Evolutionary conservation across 2,113 vertebrate genomes (phyloP).

Genomic region (Phalacrocorax pelagicus): DNA sequence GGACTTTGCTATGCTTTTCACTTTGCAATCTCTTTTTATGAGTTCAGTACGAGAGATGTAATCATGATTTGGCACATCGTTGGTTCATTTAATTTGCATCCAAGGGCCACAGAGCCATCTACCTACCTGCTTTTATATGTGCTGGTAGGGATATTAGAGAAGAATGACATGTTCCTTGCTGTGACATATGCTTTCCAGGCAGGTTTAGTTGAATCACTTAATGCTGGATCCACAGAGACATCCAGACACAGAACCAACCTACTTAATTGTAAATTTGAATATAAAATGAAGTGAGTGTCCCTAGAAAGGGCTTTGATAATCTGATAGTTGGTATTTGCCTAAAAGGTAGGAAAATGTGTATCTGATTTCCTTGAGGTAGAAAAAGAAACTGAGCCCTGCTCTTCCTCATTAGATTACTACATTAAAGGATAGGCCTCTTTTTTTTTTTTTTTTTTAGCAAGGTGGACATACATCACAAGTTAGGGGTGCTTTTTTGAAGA

Average conservation of each 20-base stretch:
- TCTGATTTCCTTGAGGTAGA: conserved; percentile 28
- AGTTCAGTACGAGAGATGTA: background rate
- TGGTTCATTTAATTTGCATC: conserved; percentile 26
- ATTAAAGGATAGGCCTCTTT: background rate
- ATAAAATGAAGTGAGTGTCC: conserved; percentile 41
- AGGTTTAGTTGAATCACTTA: conserved; percentile 51
- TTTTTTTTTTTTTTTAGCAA: background rate
- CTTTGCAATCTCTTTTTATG: background rate
- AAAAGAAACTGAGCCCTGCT: background rate
- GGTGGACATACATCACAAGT: background rate
- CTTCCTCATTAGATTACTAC: background rate
- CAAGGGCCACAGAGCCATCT: conserved; percentile 4
- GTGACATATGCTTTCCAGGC: conserved; percentile 35
- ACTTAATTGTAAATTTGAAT: conserved; percentile 59
- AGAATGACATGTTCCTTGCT: conserved; percentile 24
- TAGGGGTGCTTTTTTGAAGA: background rate
- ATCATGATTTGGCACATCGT: background rate
- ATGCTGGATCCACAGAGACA: conserved; percentile 37
- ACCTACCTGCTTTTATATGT: background rate
- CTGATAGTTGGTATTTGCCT: conserved; percentile 9
- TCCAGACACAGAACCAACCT: conserved; percentile 9
- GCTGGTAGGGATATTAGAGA: conserved; percentile 17
- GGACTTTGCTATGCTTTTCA: background rate
- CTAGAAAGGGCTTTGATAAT: conserved; percentile 44
- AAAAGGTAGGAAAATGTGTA: conserved; percentile 14